These are phyloP conservation scores for Spilogale gracilis DNA, from an alignment of 2,113 vertebrate species.

Conservation along the genomic window DNA sequence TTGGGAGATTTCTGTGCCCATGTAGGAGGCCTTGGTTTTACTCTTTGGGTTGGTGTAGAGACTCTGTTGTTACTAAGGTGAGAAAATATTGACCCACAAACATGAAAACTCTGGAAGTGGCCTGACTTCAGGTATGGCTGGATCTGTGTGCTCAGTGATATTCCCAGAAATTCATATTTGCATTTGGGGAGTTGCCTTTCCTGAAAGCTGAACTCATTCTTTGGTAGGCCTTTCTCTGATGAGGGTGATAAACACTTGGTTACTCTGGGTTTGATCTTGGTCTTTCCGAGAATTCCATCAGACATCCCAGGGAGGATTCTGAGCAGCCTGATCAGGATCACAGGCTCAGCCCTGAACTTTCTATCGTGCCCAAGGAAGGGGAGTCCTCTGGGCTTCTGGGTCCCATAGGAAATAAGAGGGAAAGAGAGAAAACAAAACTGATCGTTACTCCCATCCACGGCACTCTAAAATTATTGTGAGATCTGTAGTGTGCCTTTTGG, in stretches of 20 bases:
- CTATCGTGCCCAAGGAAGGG: not conserved
- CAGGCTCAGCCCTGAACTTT: not conserved
- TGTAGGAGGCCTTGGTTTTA: not conserved
- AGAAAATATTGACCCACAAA: not conserved
- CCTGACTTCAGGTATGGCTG: not conserved
- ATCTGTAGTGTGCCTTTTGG: not conserved
- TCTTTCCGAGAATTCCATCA: not conserved
- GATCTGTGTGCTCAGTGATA: not conserved
- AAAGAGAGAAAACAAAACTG: not conserved
- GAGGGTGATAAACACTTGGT: not conserved
- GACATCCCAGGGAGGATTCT: not conserved
- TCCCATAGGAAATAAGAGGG: not conserved
- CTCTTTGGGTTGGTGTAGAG: not conserved
- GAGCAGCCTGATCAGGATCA: not conserved
- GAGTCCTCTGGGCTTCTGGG: fast-evolving
- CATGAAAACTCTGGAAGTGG: not conserved
- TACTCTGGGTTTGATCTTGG: not conserved
- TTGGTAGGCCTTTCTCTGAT: not conserved
- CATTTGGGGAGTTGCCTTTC: not conserved
- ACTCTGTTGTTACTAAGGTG: not conserved
- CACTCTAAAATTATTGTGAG: not conserved
- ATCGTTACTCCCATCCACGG: fast-evolving
- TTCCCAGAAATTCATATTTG: not conserved
- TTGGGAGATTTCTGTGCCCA: not conserved
- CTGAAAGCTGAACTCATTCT: not conserved